Base-by-base conservation (phyloP, 1,140 invertebrate genomes). In the Heliothis subflexa region DNA sequence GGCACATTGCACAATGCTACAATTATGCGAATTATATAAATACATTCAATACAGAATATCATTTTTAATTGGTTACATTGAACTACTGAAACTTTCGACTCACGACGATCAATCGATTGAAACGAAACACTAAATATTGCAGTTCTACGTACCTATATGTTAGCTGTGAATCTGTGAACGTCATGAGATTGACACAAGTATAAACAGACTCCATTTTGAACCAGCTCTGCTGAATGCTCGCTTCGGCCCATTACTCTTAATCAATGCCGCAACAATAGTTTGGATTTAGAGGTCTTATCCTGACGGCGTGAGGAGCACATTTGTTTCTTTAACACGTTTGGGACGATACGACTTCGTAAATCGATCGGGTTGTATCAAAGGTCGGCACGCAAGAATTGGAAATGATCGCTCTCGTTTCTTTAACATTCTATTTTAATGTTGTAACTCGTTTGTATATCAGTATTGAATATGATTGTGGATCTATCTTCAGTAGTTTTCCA, bases 221-320 rank as follows among this genome's bases (percentile, higher is more conserved):
- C 52, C 54, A 55, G 66, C 47, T 70, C 66, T 70, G 47, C 66
- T 71, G 50, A 73, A 73, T 59, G 28, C 52, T 59, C 55, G 57
- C 75, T 47, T 49, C 13, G 59, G 45, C 55, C 57, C 79, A 83
- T 83, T 83, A 83, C 72, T 83, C 81, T 83, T 80, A 62, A 83
- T 83, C 81, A 83, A 68, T 33, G 76, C 13, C 77, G 21, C 59
- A 77, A 83, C 81, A 83, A 83, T 83, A 72, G 78, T 62, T 79
- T 75, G 64, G 64, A 78, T 84, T 80, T 73, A 75, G 71, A 78
- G 33, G 68, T 75, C 16, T 79, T 74, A 79, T 75, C 72, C 72
- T 79, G 74, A 76, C 70, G 78, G 71, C 79, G 81, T 79, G 74
- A 71, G 72, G 49, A 68, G 45, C 55, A 55, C 72, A 79, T 82